phyloP scores from a whole-genome alignment of 2,888 invertebrate species.

The Phengaris alcon region DNA sequence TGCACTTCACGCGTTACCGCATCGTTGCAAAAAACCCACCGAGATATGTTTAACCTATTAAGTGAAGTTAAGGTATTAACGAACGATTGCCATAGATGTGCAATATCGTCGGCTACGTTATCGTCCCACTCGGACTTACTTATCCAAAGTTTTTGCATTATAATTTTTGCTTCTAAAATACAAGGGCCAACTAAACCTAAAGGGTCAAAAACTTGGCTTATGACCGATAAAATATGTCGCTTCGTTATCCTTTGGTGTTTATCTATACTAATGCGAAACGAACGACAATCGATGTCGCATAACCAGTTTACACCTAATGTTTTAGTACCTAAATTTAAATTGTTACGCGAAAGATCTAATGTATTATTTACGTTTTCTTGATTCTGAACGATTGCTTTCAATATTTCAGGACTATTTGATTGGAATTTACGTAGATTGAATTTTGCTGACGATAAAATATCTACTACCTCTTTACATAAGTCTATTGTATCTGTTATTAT shows the following conservation, averaged over 20 bases:
- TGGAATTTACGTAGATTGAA: slow-evolving; percentile 26
- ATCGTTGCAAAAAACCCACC: too few relatives aligned
- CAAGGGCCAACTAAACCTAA: slow-evolving; percentile 37
- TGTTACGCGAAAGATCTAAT: slow-evolving; percentile 7
- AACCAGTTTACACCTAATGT: slow-evolving; percentile 43
- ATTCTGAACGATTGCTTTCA: background rate
- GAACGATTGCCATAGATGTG: too few relatives aligned
- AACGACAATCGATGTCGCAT: slow-evolving; percentile 36
- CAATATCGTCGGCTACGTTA: too few relatives aligned
- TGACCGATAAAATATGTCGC: slow-evolving; percentile 39
- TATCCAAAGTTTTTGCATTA: too few relatives aligned
- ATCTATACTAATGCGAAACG: slow-evolving; percentile 38
- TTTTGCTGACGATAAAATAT: too few relatives aligned
- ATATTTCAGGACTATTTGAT: slow-evolving; percentile 25
- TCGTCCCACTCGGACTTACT: too few relatives aligned
- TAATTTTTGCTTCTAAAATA: slow-evolving; percentile 38
- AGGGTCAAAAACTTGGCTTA: slow-evolving; percentile 34
- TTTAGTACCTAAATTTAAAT: slow-evolving; percentile 33
- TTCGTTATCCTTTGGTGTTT: slow-evolving; percentile 40
- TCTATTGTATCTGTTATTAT: background rate
- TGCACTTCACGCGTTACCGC: too few relatives aligned
- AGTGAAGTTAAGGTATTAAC: too few relatives aligned
- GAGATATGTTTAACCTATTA: too few relatives aligned
- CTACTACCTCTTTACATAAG: slow-evolving; percentile 37
- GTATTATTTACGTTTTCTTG: slow-evolving; percentile 19